These are phyloP conservation scores for Aurelia sp. DNA, from an alignment of 30 jellyfish, hydroid and myxozoan species.

Conservation along the genomic window DNA sequence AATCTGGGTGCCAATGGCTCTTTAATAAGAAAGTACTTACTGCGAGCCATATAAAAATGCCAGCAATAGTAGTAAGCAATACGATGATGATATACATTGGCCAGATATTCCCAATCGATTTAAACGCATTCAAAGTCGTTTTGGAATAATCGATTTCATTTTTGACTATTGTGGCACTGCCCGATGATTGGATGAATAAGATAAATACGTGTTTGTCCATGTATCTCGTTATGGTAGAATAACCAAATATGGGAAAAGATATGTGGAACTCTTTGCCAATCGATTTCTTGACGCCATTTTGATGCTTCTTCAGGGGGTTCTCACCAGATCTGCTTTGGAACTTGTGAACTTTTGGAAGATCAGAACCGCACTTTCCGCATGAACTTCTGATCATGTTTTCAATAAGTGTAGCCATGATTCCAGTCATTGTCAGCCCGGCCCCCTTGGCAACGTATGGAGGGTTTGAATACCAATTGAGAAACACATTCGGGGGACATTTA, in stretches of 20 bases:
- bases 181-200: conserved; percentile 56
- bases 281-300: conserved; percentile 41
- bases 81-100: conserved; percentile 59
- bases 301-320: conserved; percentile 49
- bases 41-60: conserved; percentile 53
- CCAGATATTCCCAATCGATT: conserved; percentile 61
- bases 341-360: conserved; percentile 1
- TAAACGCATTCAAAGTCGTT: conserved; percentile 30
- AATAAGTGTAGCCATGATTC: conserved; percentile 39
- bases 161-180: conserved; percentile 60
- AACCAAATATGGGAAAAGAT: conserved; percentile 72
- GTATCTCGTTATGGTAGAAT: conserved; percentile 36
- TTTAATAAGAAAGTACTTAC: conserved; percentile 29
- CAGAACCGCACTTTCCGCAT: conserved; percentile 50
- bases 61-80: conserved; percentile 29
- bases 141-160: conserved; percentile 41
- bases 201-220: conserved; percentile 47
- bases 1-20: too few relatives aligned
- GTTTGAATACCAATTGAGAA: conserved; percentile 46
- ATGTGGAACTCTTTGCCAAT: conserved; percentile 59
- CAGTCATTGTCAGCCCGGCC: not conserved
- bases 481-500: conserved; percentile 65
- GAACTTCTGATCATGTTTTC: conserved; percentile 32
- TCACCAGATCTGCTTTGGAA: conserved; percentile 58
- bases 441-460: conserved; percentile 53